Percentiles rank a stretch among this genome's conserved stretches.
These are phyloP conservation scores for Rafetus swinhoei DNA, from an alignment of 2,113 vertebrate genomes.

Conservation along the genomic window DNA sequence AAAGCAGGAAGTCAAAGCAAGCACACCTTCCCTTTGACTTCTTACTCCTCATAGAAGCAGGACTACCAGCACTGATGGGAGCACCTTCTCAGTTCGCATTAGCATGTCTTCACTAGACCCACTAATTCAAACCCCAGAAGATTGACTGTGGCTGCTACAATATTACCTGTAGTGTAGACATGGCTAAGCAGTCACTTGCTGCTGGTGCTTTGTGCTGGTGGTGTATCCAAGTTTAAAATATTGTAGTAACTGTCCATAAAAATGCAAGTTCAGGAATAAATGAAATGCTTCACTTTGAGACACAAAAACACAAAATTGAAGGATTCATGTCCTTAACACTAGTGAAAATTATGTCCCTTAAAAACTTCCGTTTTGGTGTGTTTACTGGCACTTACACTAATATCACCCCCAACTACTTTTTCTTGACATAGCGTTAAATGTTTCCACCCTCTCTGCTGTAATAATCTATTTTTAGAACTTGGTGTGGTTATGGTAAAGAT, in stretches of 20 bases:
- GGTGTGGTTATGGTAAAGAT: slow-evolving; percentile 64
- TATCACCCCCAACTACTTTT: slow-evolving; percentile 53
- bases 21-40: too few species aligned
- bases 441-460: slow-evolving; percentile 63
- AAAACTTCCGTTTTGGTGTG: slow-evolving; percentile 12
- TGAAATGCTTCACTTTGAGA: slow-evolving; percentile 76
- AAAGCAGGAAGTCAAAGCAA: too few species aligned
- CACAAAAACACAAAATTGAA: slow-evolving; percentile 77
- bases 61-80: too few species aligned
- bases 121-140: too few species aligned
- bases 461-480: slow-evolving; percentile 67
- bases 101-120: too few species aligned
- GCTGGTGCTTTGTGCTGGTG: background rate
- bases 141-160: too few species aligned
- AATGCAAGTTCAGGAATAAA: slow-evolving; percentile 70
- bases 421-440: slow-evolving; percentile 62
- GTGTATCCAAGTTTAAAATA: background rate
- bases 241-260: slow-evolving; percentile 33
- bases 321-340: slow-evolving; percentile 65
- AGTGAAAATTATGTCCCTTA: slow-evolving; percentile 44
- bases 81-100: too few species aligned
- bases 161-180: too few species aligned
- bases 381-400: slow-evolving; percentile 53
- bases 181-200: background rate
- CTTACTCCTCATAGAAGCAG: too few species aligned